phyloP scores from a whole-genome alignment of 2,888 invertebrate genomes.

The Temnothorax ravouxi region DNA sequence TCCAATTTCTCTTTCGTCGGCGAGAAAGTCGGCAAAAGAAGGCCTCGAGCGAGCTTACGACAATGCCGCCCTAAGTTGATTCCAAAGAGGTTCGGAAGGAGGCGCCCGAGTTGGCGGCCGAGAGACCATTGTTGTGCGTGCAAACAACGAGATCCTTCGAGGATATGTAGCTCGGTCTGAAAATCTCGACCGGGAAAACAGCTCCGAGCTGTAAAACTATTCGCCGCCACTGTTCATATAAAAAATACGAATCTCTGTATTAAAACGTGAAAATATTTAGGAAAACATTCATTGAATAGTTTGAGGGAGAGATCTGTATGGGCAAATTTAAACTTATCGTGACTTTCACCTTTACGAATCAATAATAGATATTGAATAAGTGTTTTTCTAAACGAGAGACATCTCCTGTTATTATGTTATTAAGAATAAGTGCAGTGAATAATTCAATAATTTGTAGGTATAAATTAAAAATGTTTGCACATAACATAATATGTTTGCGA shows the following conservation, averaged over 20 bases:
- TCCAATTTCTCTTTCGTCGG: constrained; percentile 47
- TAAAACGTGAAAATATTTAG: not conserved
- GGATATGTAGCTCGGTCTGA: constrained; percentile 59
- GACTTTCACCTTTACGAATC: not conserved
- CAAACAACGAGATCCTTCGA: constrained; percentile 70
- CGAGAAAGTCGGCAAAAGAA: constrained; percentile 44
- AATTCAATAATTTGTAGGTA: too few relatives aligned
- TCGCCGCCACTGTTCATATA: not conserved
- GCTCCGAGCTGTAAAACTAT: not conserved
- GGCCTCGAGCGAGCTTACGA: constrained; percentile 62
- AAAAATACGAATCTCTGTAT: not conserved
- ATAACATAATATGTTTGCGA: not conserved
- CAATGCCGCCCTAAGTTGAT: constrained; percentile 67
- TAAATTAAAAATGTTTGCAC: not conserved
- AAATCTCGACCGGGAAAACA: constrained; percentile 57
- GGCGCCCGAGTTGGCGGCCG: constrained; percentile 38
- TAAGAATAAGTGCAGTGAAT: not conserved
- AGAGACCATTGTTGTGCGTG: constrained; percentile 65
- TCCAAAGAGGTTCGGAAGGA: constrained; percentile 53
- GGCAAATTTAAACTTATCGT: not conserved
- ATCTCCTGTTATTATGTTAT: not conserved
- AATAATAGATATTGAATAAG: not conserved
- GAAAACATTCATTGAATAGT: not conserved
- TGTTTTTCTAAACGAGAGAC: not conserved
- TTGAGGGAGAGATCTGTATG: not conserved